phyloP scores from a whole-genome alignment of 2,888 invertebrate genomes.

The Junonia oenone region DNA sequence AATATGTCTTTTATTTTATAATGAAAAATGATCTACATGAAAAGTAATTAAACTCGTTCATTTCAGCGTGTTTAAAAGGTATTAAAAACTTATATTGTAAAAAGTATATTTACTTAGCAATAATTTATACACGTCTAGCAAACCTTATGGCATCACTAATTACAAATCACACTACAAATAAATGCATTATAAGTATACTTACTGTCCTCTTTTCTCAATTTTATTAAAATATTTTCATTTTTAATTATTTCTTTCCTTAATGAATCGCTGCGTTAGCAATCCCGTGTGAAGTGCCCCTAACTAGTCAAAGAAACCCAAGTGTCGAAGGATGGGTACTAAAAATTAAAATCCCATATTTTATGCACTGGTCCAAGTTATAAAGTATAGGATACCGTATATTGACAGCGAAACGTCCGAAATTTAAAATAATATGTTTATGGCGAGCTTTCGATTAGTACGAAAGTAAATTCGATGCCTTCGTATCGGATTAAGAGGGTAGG shows the following conservation, averaged over 20 bases:
- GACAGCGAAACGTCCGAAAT: conserved; percentile 21
- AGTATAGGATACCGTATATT: conserved; percentile 15
- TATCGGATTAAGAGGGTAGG: conserved; percentile 29
- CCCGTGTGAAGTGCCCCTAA: neutral
- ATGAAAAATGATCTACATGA: no score
- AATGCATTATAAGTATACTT: no score
- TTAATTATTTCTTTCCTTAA: neutral
- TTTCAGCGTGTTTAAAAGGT: no score
- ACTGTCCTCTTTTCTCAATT: no score
- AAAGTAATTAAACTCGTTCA: no score
- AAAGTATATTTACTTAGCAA: no score
- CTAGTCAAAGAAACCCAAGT: neutral
- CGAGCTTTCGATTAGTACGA: conserved; percentile 25
- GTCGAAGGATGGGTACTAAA: conserved; percentile 3
- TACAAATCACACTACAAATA: no score
- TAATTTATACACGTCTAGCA: no score
- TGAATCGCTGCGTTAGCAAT: neutral
- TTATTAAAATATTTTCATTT: no score
- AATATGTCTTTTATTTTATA: no score
- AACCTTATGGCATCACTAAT: no score
- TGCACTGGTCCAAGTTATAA: conserved; percentile 12
- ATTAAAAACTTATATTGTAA: no score
- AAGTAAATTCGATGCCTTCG: conserved; percentile 25
- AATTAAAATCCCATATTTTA: conserved; percentile 23
- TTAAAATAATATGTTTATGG: conserved; percentile 33